phyloP scores from a whole-genome alignment of 2,888 invertebrate genomes.

The Pristionchus exspectatus region DNA sequence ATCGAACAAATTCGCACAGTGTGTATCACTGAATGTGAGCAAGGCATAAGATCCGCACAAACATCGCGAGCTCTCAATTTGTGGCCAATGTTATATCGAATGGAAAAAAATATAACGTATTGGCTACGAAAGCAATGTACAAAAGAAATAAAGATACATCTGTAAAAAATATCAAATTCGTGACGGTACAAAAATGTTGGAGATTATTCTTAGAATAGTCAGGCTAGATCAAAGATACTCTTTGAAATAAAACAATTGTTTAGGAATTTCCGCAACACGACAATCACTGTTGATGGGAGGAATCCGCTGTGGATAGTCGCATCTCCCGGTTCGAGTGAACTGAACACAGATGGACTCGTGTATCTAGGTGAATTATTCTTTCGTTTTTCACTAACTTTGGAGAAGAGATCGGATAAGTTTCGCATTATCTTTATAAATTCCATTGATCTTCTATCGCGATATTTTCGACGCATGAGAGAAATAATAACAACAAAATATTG shows the following conservation, averaged over 20 bases:
- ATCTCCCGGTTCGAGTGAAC: constrained; percentile 63
- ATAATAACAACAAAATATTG: not conserved
- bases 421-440: not conserved
- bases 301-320: constrained; percentile 63
- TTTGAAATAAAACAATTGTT: not conserved
- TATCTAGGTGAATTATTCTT: constrained; percentile 60
- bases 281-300: constrained; percentile 62
- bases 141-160: too few species aligned
- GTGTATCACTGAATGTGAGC: too few species aligned
- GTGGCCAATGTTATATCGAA: not conserved
- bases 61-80: not conserved
- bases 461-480: too few species aligned
- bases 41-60: not conserved
- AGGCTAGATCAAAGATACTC: not conserved
- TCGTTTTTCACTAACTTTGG: not conserved
- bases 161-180: too few species aligned
- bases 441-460: not conserved
- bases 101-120: not conserved
- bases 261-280: constrained; percentile 64
- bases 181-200: too few species aligned
- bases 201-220: not conserved
- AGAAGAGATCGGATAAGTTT: not conserved
- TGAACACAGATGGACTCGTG: constrained; percentile 67
- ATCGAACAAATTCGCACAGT: not conserved
- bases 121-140: too few species aligned